Evolutionary conservation across 1,140 invertebrate species (phyloP), one percentile per base, ranked within the genome.

Genomic region (Dreissena rostriformis): DNA sequence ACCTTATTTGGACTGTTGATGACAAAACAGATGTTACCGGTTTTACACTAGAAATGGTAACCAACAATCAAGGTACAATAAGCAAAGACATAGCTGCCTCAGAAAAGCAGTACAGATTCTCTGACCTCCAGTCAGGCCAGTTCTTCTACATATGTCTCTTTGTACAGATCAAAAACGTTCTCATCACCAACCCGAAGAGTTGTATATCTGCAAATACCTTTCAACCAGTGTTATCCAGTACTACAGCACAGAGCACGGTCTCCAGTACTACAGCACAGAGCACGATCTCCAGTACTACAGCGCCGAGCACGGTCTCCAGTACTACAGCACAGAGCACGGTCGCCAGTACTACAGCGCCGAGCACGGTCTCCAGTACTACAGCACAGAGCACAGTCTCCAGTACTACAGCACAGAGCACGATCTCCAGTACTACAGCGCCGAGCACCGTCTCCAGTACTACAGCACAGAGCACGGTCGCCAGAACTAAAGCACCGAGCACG

Each of bases 311-410:
- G 49, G 26, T 61, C n/a, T 29, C 24, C 4, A 85, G 57, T 11
- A 84, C 84, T 0, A 74, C 85, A 63, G 83, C 68, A 22, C 73
- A 77, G 1, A 65, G 82, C 66, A 80, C 86, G n/a, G 86, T 88
- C 7, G 79, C 84, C 39, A 84, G 87, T 29, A 86, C 83, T 51
- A 70, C 87, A 10, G 78, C 68, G 22, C 76, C 57, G 55, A 15
- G 71, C 17, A 75, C 76, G n/a, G n/a, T n/a, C n/a, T n/a, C n/a
- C n/a, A n/a, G n/a, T n/a, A n/a, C n/a, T n/a, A 71, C n/a, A n/a
- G n/a, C n/a, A n/a, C n/a, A 4, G 26, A 19, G 28, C 12, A 72
- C 67, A 29, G 49, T 72, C 12, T 5, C 52, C 0, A 39, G 12
- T 1, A 22, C 22, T 51, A 81, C 78, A 55, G 53, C 24, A 4